A percentile compares a stretch with the other conserved stretches of the same genome.
phyloP scores from a whole-genome alignment of 1,140 invertebrate species.

The Chrysoperla carnea region DNA sequence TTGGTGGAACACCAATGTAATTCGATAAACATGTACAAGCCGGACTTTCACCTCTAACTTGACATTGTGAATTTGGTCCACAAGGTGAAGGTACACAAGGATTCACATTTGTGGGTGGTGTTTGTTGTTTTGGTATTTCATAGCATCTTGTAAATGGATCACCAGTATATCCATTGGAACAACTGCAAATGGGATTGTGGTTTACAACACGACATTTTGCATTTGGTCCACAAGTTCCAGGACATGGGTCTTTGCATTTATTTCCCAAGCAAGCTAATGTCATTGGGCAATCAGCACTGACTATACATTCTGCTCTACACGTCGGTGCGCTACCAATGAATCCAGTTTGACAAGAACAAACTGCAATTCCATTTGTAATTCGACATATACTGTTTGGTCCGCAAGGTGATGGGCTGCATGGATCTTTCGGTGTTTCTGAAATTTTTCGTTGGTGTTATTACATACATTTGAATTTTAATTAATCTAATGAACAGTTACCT shows the following conservation, averaged over 20 bases:
- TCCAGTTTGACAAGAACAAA: slow-evolving; percentile 47
- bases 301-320: slow-evolving; percentile 50
- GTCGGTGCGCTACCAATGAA: slow-evolving; percentile 55
- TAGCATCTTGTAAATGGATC: slow-evolving; percentile 42
- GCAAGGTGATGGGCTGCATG: slow-evolving; percentile 38
- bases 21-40: slow-evolving; percentile 49
- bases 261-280: slow-evolving; percentile 46
- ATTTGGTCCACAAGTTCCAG: slow-evolving; percentile 51
- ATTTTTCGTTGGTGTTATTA: no score
- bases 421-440: slow-evolving; percentile 20
- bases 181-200: slow-evolving; percentile 54
- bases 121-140: slow-evolving; percentile 26
- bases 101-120: slow-evolving; percentile 21
- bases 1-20: slow-evolving; percentile 56
- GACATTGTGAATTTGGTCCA: slow-evolving; percentile 34
- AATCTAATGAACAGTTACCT: slow-evolving; percentile 25
- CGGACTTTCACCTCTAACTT: slow-evolving; percentile 21
- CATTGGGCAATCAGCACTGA: slow-evolving; percentile 50
- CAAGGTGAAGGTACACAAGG: slow-evolving; percentile 31
- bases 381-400: slow-evolving; percentile 41
- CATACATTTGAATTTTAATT: neutral
- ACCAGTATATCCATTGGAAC: slow-evolving; percentile 39
- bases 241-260: slow-evolving; percentile 53
- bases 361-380: slow-evolving; percentile 50
- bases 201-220: slow-evolving; percentile 57